These are phyloP conservation scores for Rhyacophila brunnea DNA, from an alignment of 1,140 invertebrate species.

Conservation along the genomic window DNA sequence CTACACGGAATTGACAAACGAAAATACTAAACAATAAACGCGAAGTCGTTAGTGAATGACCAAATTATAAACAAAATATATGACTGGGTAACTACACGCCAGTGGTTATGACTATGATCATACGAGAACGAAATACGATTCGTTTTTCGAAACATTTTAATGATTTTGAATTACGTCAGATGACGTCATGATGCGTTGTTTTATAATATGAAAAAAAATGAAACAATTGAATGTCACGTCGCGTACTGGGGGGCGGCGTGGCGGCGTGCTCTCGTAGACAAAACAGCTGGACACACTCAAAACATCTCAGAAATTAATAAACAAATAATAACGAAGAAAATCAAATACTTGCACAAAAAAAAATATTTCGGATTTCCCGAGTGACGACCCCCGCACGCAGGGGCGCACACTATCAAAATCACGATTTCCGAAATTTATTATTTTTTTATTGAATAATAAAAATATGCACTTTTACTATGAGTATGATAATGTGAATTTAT, in stretches of 20 bases:
- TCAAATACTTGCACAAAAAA: constrained; percentile 31
- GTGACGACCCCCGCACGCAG: background rate
- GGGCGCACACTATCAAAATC: background rate
- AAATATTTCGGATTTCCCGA: constrained; percentile 2
- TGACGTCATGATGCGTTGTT: no score
- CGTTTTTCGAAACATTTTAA: constrained; percentile 20
- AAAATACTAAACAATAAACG: constrained; percentile 4
- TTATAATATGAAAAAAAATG: constrained; percentile 15
- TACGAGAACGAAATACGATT: constrained; percentile 11
- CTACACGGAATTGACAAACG: constrained; percentile 15
- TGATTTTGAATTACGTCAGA: constrained; percentile 1
- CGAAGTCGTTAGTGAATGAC: constrained; percentile 18
- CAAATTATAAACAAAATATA: constrained; percentile 9
- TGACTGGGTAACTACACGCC: constrained; percentile 12
- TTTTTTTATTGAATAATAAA: background rate
- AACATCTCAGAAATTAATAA: constrained; percentile 2
- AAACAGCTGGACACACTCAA: constrained; percentile 15
- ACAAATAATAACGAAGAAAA: background rate
- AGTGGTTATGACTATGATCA: constrained; percentile 4
- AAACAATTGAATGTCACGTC: constrained; percentile 39
- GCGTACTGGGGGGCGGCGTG: constrained; percentile 52
- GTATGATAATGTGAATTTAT: background rate
- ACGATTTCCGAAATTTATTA: no score
- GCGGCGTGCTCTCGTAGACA: constrained; percentile 39
- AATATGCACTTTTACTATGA: constrained; percentile 1